Base-by-base conservation (phyloP, 2,888 invertebrate species). In the Syrista parreyssii region DNA sequence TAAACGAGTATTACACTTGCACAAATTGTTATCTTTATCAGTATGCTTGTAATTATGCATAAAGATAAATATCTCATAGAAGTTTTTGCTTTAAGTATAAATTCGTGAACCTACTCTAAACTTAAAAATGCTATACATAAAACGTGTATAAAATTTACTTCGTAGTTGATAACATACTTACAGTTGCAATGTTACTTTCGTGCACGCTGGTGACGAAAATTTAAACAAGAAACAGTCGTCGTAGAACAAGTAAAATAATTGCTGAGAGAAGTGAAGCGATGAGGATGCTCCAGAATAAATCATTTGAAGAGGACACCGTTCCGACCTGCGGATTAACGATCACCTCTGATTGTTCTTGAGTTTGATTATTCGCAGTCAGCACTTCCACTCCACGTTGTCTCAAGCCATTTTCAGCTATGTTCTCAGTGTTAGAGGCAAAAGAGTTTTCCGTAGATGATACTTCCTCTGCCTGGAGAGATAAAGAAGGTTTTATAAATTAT, bases 211-310 rank as follows among this genome's bases (percentile, higher is more conserved):
- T 6, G 32, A 36, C 31, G 12, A 75, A 74, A 76, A 72, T 76
- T 88, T 91, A 93, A 82, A 92, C 86, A 82, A 93, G 91, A 88
- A 93, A 93, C 79, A 92, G 82, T 88, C 93, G 89, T 88, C 93
- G 89, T 71, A 93, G 87, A 78, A 93, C 87, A 68, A 93, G 89
- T 40, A 93, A 83, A 78, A 90, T 89, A 82, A 93, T 93, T 71
- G 92, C 90, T 3, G 90, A 89, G 75, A 93, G 82, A 79, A 93
- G 88, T 12, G 91, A 88, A 87, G 92, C 92, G 78, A 93, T 92
- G 12, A 92, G 88, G 71, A 92, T 90, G 83, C 90, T 92, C 92
- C 93, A 93, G 82, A 92, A 88, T 82, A 91, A 89, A 83, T 93
- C 93, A 80, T 93, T 93, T 77, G 89, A 92, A 85, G 88, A 89